phyloP scores from a whole-genome alignment of 2,888 invertebrate species.

The Pomacea canaliculata region DNA sequence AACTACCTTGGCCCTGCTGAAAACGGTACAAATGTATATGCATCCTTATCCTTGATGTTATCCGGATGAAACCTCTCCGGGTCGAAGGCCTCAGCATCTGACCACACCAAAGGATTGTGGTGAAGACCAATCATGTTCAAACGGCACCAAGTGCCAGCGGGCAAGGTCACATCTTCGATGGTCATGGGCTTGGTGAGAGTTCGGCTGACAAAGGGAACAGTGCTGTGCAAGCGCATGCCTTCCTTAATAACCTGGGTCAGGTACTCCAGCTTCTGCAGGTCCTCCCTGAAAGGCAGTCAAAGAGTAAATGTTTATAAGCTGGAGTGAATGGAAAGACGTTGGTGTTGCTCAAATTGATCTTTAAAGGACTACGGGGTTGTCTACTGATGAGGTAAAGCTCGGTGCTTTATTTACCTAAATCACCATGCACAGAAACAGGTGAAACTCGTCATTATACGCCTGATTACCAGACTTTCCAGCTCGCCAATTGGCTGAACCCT shows the following conservation, averaged over 20 bases:
- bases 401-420: too few species aligned
- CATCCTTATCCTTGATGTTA: constrained; percentile 41
- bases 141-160: constrained; percentile 44
- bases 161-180: constrained; percentile 50
- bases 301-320: too few species aligned
- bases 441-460: too few species aligned
- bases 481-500: too few species aligned
- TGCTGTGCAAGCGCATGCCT: constrained; percentile 52
- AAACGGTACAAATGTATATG: constrained; percentile 50
- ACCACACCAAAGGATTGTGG: constrained; percentile 18
- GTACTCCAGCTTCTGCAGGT: constrained; percentile 48
- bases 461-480: too few species aligned
- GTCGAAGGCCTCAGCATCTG: constrained; percentile 32
- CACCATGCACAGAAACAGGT: too few species aligned
- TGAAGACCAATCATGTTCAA: constrained; percentile 42
- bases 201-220: constrained; percentile 57
- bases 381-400: too few species aligned
- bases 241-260: constrained; percentile 60
- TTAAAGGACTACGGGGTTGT: too few species aligned
- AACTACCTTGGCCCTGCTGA: constrained; percentile 53
- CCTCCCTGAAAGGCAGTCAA: constrained; percentile 42
- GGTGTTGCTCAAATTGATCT: too few species aligned
- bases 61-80: constrained; percentile 48
- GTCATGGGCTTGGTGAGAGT: constrained; percentile 46
- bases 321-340: too few species aligned